Percentiles rank a stretch among this genome's conserved stretches.
phyloP scores from a whole-genome alignment of 2,888 invertebrate genomes.

The Cacoxenus indagator region DNA sequence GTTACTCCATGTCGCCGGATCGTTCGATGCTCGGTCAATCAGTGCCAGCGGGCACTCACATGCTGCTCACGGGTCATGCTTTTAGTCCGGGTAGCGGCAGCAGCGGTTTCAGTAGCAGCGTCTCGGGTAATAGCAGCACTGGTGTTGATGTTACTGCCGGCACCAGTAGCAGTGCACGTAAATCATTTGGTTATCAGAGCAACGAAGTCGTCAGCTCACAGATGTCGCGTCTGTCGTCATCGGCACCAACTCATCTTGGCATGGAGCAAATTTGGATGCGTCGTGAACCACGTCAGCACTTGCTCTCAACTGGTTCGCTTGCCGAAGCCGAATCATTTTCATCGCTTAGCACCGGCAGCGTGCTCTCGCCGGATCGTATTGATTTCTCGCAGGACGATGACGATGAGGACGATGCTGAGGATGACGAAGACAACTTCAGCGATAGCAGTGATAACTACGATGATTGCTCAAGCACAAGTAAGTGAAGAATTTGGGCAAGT shows the following conservation, averaged over 20 bases:
- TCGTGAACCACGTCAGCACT: conserved; percentile 87
- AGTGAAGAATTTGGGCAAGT: conserved; percentile 16
- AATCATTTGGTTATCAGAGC: conserved; percentile 58
- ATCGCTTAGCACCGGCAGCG: conserved; percentile 84
- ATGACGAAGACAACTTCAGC: conserved; percentile 85
- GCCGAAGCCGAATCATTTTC: conserved; percentile 89
- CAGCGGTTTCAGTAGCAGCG: conserved; percentile 66
- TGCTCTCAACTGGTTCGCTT: conserved; percentile 86
- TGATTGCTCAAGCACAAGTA: conserved; percentile 85
- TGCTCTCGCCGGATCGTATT: conserved; percentile 85
- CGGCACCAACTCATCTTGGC: conserved; percentile 86
- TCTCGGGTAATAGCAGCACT: conserved; percentile 47
- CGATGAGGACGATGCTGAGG: too few species aligned
- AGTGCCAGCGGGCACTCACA: conserved; percentile 73
- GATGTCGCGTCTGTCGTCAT: conserved; percentile 82
- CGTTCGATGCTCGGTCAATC: conserved; percentile 76
- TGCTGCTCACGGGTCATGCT: conserved; percentile 68
- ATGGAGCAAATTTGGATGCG: conserved; percentile 89
- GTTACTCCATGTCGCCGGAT: conserved; percentile 74
- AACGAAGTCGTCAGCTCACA: conserved; percentile 56
- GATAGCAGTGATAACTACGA: conserved; percentile 90
- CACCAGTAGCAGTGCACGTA: conserved; percentile 49
- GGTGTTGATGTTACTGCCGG: conserved; percentile 29
- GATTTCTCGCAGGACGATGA: conserved; percentile 86
- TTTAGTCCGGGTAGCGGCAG: conserved; percentile 66